Conservation (phyloP, 2,113 vertebrate species). For the Bucco capensis region DNA sequence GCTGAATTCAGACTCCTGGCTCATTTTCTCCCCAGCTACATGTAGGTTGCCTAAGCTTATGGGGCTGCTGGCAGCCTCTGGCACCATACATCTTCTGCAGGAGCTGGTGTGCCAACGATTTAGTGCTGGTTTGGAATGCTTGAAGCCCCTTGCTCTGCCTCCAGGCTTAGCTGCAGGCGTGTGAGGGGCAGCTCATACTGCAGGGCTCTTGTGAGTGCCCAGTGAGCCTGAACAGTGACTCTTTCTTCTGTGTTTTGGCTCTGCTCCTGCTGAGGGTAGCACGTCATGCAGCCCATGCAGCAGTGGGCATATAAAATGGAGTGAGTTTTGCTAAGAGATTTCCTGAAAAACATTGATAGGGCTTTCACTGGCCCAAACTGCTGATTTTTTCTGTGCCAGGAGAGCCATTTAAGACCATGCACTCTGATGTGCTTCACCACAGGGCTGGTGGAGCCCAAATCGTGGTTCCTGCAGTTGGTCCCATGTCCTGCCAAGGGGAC, state of each 20-base stretch:
- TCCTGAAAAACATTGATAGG: background rate
- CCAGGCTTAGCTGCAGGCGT: background rate
- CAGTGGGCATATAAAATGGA: background rate
- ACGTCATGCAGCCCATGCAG: background rate
- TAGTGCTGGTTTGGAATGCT: background rate
- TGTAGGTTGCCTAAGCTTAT: too few relatives aligned
- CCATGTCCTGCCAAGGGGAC: background rate
- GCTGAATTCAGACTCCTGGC: background rate
- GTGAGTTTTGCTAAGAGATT: background rate
- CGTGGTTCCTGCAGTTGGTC: background rate
- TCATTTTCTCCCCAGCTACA: background rate
- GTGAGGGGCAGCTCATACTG: background rate
- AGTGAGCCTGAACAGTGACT: background rate
- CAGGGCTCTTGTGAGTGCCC: background rate
- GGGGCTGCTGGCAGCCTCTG: background rate
- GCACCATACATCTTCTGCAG: background rate
- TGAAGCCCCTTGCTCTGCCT: background rate
- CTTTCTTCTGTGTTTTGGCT: background rate
- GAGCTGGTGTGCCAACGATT: accelerated
- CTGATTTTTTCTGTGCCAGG: background rate
- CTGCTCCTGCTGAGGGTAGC: background rate
- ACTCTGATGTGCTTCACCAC: accelerated
- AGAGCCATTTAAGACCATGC: accelerated
- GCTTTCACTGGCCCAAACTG: background rate
- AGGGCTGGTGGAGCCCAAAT: background rate